Evolutionary conservation across 92 coral and sea anemone species (phyloP), one percentile per base, ranked within the genome.

Genomic region (Plumapathes pennacea): DNA sequence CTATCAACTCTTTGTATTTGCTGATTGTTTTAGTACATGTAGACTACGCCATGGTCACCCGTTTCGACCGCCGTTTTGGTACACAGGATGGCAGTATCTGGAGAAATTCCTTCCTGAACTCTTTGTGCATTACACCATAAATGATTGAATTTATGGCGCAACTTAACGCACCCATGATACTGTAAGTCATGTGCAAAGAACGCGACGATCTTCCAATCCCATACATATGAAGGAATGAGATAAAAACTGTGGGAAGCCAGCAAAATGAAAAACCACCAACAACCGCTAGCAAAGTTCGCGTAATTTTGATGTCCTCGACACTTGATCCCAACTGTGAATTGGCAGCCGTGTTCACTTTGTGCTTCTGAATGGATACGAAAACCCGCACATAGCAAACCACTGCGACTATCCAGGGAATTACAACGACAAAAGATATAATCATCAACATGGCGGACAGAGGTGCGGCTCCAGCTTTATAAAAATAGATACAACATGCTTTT

Each of bases 41-140:
- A n/a, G n/a, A n/a, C n/a, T n/a, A n/a, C n/a, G n/a, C n/a, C n/a
- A n/a, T n/a, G n/a, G n/a, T n/a, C n/a, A n/a, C n/a, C n/a, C n/a
- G n/a, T n/a, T n/a, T n/a, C n/a, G n/a, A n/a, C n/a, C n/a, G n/a
- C n/a, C n/a, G n/a, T n/a, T n/a, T n/a, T n/a, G n/a, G n/a, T n/a
- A n/a, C n/a, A n/a, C n/a, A n/a, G n/a, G n/a, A n/a, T n/a, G n/a
- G n/a, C n/a, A n/a, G n/a, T n/a, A n/a, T n/a, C n/a, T n/a, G n/a
- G n/a, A 36, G 1, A 1, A 75, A 68, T 34, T 80, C 86, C n/a
- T 56, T 58, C 14, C 86, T 51, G 23, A 80, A 67, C 46, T 71
- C 62, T 14, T 64, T 62, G 59, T 80, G 71, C 81, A 80, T 80
- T 13, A 76, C 55, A 20, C 86, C 86, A 64, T 80, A 80, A 15